Percentiles rank a stretch among this genome's conserved stretches.
phyloP scores from a whole-genome alignment of 1,140 invertebrate species.

The Antheraea pernyi region DNA sequence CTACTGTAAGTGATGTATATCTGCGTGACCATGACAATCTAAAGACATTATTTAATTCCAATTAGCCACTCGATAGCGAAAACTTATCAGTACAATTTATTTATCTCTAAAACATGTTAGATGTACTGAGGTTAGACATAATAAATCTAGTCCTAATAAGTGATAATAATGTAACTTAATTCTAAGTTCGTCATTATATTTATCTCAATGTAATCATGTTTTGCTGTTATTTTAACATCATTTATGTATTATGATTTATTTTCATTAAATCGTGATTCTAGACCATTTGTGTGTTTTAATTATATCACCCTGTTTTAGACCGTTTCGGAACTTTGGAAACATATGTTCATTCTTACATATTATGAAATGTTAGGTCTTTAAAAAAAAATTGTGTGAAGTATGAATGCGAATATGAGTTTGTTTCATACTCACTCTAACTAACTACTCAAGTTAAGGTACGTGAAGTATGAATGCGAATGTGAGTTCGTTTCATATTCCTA shows the following conservation, averaged over 20 bases:
- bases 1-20: too few species aligned
- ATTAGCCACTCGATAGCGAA: too few species aligned
- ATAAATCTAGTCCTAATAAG: conserved; percentile 28
- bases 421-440: too few species aligned
- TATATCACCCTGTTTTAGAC: background rate
- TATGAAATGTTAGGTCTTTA: too few species aligned
- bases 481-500: too few species aligned
- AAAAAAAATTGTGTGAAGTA: too few species aligned
- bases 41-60: too few species aligned
- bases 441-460: too few species aligned
- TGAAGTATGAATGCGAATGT: too few species aligned
- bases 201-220: background rate
- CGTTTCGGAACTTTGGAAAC: background rate
- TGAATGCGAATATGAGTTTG: too few species aligned
- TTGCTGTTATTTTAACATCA: background rate
- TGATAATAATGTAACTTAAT: conserved; percentile 25
- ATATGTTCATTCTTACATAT: too few species aligned
- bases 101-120: background rate
- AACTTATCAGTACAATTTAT: background rate
- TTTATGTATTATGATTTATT: conserved; percentile 8
- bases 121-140: background rate
- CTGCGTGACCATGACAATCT: too few species aligned
- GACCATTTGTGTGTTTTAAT: background rate
- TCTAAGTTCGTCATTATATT: conserved; percentile 5
- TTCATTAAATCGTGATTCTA: background rate